A percentile compares a stretch with the other conserved stretches of the same genome.
These are phyloP conservation scores for Phoxinus dragarum DNA, from an alignment of 2,797 vertebrate genomes.

Conservation along the genomic window DNA sequence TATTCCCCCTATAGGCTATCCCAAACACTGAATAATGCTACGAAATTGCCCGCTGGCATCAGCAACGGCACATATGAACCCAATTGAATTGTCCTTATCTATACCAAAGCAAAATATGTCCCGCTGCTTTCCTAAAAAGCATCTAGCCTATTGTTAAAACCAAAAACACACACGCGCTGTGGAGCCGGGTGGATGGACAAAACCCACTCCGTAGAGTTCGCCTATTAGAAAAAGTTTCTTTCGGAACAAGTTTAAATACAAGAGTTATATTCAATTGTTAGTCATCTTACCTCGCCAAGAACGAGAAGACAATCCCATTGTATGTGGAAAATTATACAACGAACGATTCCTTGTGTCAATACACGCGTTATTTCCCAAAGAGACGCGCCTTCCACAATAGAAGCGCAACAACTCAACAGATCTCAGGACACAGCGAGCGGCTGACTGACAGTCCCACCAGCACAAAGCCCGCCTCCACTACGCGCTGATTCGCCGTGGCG, in stretches of 20 bases:
- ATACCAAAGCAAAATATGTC: not conserved
- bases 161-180: conserved; percentile 6
- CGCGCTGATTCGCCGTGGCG: conserved; percentile 46
- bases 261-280: not conserved
- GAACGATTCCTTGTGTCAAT: conserved; percentile 21
- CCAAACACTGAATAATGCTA: not conserved
- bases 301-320: conserved; percentile 31
- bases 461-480: conserved; percentile 48
- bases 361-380: conserved; percentile 38
- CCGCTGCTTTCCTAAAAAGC: not conserved
- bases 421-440: conserved; percentile 7
- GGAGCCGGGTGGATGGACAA: not conserved
- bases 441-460: conserved; percentile 44
- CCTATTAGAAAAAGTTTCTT: conserved; percentile 36
- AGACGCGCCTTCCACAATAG: conserved; percentile 31
- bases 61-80: not conserved
- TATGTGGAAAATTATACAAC: conserved; percentile 6
- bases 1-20: not conserved
- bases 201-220: conserved; percentile 10
- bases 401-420: conserved; percentile 47
- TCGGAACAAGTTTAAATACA: conserved; percentile 27
- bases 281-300: conserved; percentile 14
- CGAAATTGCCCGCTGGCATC: not conserved
- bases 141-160: conserved; percentile 2
- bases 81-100: not conserved